Percentiles rank a stretch among this genome's conserved stretches.
These are phyloP conservation scores for Trichacis sp. DNA, from an alignment of 2,888 invertebrate species.

Conservation along the genomic window DNA sequence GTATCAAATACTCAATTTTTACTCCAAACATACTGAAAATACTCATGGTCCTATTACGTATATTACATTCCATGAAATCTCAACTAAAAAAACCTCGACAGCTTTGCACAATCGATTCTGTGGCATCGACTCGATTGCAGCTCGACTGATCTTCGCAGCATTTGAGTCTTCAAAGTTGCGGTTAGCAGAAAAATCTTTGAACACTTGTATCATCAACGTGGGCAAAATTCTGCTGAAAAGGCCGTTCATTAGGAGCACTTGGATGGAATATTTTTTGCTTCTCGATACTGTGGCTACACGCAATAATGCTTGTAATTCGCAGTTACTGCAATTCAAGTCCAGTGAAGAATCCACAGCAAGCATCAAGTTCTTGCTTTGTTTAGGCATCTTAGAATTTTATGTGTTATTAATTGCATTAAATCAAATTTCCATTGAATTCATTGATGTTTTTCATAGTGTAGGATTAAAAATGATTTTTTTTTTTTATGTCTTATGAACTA, in stretches of 20 bases:
- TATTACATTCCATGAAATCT: too few relatives aligned
- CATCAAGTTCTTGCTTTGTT: too few relatives aligned
- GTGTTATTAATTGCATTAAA: too few relatives aligned
- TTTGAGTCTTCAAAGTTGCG: not conserved
- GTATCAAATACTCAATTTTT: too few relatives aligned
- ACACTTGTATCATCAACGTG: slow-evolving; percentile 14
- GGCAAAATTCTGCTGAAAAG: slow-evolving; percentile 22
- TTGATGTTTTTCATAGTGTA: too few relatives aligned
- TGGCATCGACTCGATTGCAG: not conserved
- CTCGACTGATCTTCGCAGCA: not conserved
- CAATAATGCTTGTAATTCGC: not conserved
- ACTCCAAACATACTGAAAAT: too few relatives aligned
- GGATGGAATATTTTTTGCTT: not conserved
- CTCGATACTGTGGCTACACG: not conserved
- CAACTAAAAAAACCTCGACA: too few relatives aligned
- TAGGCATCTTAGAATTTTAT: too few relatives aligned
- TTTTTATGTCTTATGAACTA: too few relatives aligned
- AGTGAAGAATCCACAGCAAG: not conserved
- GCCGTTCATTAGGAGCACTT: slow-evolving; percentile 13
- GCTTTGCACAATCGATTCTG: not conserved
- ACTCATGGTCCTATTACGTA: too few relatives aligned
- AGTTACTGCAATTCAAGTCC: not conserved
- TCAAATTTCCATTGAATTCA: too few relatives aligned
- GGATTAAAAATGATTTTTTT: too few relatives aligned
- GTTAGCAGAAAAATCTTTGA: slow-evolving; percentile 21